phyloP scores from a whole-genome alignment of 1,140 invertebrate genomes.

The Portunus trituberculatus region DNA sequence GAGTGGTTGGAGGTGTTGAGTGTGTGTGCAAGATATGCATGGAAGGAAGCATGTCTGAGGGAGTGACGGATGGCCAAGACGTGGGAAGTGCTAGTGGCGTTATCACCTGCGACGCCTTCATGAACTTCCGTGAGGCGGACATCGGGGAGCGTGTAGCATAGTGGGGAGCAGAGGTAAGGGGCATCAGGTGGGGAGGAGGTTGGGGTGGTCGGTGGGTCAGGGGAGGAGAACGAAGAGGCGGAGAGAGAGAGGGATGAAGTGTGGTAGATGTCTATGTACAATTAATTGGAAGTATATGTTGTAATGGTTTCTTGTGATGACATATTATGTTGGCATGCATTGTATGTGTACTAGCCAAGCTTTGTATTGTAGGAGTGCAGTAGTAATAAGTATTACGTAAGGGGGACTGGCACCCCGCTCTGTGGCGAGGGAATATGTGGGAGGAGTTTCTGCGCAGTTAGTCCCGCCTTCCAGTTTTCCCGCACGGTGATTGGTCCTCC shows the following conservation, averaged over 20 bases:
- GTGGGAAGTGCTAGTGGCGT: background rate
- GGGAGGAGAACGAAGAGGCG: background rate
- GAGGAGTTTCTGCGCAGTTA: conserved; percentile 60
- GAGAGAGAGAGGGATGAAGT: conserved; percentile 31
- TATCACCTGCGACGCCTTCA: background rate
- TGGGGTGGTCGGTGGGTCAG: background rate
- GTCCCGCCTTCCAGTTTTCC: conserved; percentile 58
- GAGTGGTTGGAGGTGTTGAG: too few relatives aligned
- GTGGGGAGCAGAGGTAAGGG: background rate
- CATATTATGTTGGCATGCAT: background rate
- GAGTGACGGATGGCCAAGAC: background rate
- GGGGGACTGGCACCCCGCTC: conserved; percentile 54
- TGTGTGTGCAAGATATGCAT: background rate
- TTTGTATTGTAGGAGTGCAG: background rate
- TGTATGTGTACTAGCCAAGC: background rate
- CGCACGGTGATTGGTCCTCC: conserved; percentile 48
- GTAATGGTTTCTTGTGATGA: background rate
- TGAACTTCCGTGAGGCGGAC: conserved; percentile 46
- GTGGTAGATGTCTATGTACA: too few relatives aligned
- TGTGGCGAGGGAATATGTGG: conserved; percentile 38
- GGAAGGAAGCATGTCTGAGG: background rate
- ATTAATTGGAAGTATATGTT: background rate
- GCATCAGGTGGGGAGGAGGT: background rate
- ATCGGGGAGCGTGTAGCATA: background rate
- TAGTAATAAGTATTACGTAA: conserved; percentile 55